A percentile compares a stretch with the other conserved stretches of the same genome.
phyloP scores from a whole-genome alignment of 2,888 invertebrate species.

The Ecdyonurus torrentis region DNA sequence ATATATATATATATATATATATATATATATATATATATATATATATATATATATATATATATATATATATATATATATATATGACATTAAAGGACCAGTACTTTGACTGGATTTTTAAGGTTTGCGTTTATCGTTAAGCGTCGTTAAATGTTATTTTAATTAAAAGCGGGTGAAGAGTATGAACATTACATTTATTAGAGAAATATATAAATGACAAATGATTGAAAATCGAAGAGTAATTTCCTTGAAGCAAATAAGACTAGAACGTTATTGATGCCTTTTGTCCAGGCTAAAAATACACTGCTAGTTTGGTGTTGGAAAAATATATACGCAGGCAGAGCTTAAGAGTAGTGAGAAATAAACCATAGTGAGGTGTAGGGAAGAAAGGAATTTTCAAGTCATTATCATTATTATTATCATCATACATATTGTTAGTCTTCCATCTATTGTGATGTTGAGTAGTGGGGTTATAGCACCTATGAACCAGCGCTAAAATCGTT shows the following conservation, averaged over 20 bases:
- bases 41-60: no score
- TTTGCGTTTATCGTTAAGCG: no score
- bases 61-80: no score
- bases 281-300: not conserved
- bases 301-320: not conserved
- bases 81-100: no score
- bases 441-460: not conserved
- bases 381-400: not conserved
- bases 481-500: not conserved
- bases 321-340: not conserved
- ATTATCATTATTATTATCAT: not conserved
- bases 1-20: no score
- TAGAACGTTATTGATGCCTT: not conserved
- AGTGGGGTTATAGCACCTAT: not conserved
- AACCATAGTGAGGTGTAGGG: not conserved
- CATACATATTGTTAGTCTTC: not conserved
- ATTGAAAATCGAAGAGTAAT: not conserved
- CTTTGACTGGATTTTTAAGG: no score
- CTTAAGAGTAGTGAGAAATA: not conserved
- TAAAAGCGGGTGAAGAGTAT: no score
- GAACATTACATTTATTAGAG: no score
- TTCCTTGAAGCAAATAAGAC: not conserved
- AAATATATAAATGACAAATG: no score
- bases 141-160: no score
- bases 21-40: no score